Percentiles rank a stretch among this genome's conserved stretches.
Conservation (phyloP, 2,113 vertebrate species). For the Pangasianodon hypophthalmus region DNA sequence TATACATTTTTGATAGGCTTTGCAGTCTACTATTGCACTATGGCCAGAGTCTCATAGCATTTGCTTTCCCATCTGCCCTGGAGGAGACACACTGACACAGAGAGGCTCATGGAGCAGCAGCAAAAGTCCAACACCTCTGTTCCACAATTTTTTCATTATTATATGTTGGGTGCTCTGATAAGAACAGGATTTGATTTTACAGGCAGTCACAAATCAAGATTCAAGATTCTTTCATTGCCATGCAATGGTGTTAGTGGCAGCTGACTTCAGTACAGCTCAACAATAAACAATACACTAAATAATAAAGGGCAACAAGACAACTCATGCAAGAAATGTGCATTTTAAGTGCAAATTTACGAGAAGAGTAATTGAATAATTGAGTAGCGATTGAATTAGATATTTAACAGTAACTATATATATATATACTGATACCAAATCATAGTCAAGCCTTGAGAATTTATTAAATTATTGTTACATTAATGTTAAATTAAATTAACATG, state of each 20-base stretch:
- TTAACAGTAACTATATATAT: not conserved
- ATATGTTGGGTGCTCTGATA: not conserved
- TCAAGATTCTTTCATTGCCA: not conserved
- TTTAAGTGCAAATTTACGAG: not conserved
- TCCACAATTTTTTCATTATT: not conserved
- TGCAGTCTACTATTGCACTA: slow-evolving; percentile 79
- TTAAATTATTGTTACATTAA: not conserved
- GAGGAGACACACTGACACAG: slow-evolving; percentile 48
- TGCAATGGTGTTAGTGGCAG: not conserved
- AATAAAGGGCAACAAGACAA: not conserved
- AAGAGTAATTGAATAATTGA: not conserved
- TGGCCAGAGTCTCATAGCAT: slow-evolving; percentile 60
- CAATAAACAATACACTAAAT: not conserved
- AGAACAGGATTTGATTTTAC: not conserved
- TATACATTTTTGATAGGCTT: slow-evolving; percentile 86
- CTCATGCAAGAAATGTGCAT: not conserved
- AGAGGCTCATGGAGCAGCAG: not conserved
- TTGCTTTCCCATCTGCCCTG: slow-evolving; percentile 65
- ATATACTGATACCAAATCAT: not conserved
- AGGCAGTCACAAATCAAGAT: not conserved
- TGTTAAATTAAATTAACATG: not conserved
- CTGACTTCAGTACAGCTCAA: not conserved
- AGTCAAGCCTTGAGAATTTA: not conserved
- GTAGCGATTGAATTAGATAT: not conserved
- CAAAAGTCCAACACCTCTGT: not conserved